A percentile compares a stretch with the other conserved stretches of the same genome.
phyloP scores from a whole-genome alignment of 2,797 vertebrate species.

The Anabacerthia variegaticeps region DNA sequence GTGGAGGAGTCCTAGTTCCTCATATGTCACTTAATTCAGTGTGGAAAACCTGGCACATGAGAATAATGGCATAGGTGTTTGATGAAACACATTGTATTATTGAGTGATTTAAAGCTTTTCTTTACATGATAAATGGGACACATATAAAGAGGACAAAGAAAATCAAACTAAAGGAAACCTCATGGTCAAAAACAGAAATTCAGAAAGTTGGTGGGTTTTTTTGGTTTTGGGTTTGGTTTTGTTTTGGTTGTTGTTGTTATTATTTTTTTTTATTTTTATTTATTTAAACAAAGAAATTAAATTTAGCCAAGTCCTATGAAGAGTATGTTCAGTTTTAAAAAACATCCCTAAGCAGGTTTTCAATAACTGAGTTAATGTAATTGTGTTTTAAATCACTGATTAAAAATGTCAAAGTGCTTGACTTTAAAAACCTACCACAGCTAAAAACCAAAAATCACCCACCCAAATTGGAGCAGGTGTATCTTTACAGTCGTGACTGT shows the following conservation, averaged over 20 bases:
- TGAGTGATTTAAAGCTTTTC: neutral
- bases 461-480: neutral
- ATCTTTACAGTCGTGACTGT: neutral
- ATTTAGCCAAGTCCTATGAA: neutral
- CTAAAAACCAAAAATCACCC: neutral
- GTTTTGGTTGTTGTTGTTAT: no score
- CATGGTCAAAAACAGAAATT: neutral
- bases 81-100: neutral
- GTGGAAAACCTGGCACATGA: neutral
- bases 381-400: neutral
- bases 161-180: neutral
- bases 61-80: neutral
- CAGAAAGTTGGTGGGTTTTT: neutral
- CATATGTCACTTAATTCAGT: neutral
- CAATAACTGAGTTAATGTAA: neutral
- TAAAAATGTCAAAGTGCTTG: neutral
- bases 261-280: neutral
- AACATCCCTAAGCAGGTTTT: neutral
- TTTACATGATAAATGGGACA: neutral
- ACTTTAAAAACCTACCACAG: neutral
- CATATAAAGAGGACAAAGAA: neutral
- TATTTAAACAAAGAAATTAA: neutral
- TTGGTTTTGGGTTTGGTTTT: no score
- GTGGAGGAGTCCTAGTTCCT: neutral
- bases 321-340: neutral